Conservation (phyloP, 1,140 invertebrate species). For the Colletes latitarsis region DNA sequence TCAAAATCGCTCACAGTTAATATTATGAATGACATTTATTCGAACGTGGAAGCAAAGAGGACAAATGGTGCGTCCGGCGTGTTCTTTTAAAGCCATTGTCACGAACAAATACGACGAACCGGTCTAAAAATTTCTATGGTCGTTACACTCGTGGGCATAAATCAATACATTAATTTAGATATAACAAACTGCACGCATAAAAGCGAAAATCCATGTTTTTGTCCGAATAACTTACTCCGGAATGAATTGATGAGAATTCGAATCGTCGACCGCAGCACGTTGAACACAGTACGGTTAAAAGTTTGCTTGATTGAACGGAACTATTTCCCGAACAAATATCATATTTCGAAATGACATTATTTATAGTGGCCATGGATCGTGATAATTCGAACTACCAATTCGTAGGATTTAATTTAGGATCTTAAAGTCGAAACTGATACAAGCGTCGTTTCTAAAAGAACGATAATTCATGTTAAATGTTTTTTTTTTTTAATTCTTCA, state of each 20-base stretch:
- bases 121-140: neutral
- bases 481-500: no score
- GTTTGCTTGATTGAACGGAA: constrained; percentile 18
- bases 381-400: neutral
- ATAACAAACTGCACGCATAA: constrained; percentile 29
- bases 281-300: constrained; percentile 31
- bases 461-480: no score
- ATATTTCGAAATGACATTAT: neutral
- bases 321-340: constrained; percentile 12
- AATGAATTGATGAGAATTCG: constrained; percentile 45
- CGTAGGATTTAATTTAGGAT: neutral
- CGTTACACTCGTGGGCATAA: constrained; percentile 7
- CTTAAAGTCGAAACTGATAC: neutral
- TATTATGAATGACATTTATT: neutral
- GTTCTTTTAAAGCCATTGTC: constrained; percentile 5
- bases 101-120: neutral
- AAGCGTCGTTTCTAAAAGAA: no score
- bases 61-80: neutral
- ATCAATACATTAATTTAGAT: constrained; percentile 39
- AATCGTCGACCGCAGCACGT: constrained; percentile 18
- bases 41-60: neutral
- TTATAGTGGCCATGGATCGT: neutral
- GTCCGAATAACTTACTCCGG: constrained; percentile 1
- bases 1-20: neutral
- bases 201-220: constrained; percentile 45